Evolutionary conservation across 2,113 vertebrate genomes (phyloP), one percentile per base, ranked within the genome.

Genomic region (Amblyopsis rosae): DNA sequence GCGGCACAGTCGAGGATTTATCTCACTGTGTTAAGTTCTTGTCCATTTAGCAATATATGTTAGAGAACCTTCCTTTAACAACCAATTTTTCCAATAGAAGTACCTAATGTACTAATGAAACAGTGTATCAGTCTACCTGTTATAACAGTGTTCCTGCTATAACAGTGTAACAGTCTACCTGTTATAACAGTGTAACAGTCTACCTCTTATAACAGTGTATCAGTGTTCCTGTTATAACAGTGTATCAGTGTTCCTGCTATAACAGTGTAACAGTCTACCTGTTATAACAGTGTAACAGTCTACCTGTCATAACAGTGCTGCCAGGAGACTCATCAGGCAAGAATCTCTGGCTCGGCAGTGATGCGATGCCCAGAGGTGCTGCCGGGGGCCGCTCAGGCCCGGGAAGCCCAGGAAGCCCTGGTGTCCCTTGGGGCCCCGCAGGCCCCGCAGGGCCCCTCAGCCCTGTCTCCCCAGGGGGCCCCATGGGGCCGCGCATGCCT

Each of bases 381-480:
- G 90, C 13, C 35, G 53, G 85, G 0, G 90, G 85, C 1, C 88
- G 64, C 57, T 26, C 55, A 0, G 7, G 92, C 0, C 93, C 91
- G 1, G 93, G 93, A 0, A 82, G 81, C 0, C 96, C 96, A 80
- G 93, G 93, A 0, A 86, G 89, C 56, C 97, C 97, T 0, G 92
- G 85, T 69, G 94, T 77, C 41, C 97, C 97, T 0, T 93, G 92
- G 11, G 93, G 77, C 12, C 96, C 96, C 10, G 93, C 88, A 19
- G 93, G 92, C 13, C 97, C 97, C 2, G 92, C 90, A 9, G 93
- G 69, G 13, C 97, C 97, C 75, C 93, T 92, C 0, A 88, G 89
- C 73, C 97, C 97, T 33, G 93, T 92, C 6, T 95, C 87, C 0
- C 97, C 97, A 3, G 92, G 90, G 35, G 93, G 92, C 55, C 97